These are phyloP conservation scores for Heterotilapia buettikoferi DNA, from an alignment of 2,113 vertebrate genomes.

Conservation along the genomic window DNA sequence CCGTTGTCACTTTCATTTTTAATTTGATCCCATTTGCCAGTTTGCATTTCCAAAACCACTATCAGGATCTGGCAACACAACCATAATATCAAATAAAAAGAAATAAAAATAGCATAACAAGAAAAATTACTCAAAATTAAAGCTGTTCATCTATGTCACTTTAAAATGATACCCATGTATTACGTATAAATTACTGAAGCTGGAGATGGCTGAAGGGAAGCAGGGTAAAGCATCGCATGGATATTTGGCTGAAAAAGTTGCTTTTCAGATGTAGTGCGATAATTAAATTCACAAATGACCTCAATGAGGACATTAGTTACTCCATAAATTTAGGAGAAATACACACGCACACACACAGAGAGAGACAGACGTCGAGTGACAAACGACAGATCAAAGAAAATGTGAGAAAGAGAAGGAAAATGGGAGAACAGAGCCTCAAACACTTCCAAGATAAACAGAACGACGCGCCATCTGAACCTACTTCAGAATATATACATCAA, in stretches of 20 bases:
- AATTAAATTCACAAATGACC: slow-evolving; percentile 36
- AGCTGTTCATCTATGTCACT: background rate
- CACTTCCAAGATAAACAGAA: background rate
- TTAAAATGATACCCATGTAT: background rate
- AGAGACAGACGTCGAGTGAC: background rate
- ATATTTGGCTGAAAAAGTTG: slow-evolving; percentile 13
- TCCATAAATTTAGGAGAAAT: background rate
- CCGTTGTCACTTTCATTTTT: background rate
- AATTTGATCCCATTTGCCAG: background rate
- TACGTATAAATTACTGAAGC: background rate
- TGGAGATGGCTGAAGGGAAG: background rate
- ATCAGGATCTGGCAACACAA: background rate
- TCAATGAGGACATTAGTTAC: background rate
- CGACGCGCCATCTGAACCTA: background rate
- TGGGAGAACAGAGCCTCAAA: background rate
- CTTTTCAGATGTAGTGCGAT: background rate
- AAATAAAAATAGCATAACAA: background rate
- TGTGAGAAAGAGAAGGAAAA: background rate
- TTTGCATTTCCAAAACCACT: background rate
- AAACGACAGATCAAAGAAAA: background rate
- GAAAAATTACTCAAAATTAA: background rate
- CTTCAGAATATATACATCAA: background rate
- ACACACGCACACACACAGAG: background rate
- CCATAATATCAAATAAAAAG: background rate
- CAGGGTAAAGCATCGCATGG: background rate